phyloP scores from a whole-genome alignment of 1,140 invertebrate species.

The Ips typographus region DNA sequence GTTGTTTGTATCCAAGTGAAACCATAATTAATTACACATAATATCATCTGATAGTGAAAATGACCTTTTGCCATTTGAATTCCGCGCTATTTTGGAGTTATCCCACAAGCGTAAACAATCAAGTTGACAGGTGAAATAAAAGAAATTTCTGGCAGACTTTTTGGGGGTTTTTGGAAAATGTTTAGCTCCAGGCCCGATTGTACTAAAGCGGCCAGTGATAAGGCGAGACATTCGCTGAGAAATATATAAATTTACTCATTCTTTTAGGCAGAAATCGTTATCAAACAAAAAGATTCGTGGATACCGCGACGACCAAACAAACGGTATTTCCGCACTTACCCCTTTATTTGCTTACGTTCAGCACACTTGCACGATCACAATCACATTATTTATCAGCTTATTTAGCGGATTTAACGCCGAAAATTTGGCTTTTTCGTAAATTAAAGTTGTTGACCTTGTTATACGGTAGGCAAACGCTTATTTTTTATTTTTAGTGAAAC shows the following conservation, averaged over 20 bases:
- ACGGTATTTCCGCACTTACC: conserved; percentile 7
- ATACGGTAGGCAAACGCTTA: conserved; percentile 44
- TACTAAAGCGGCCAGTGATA: background rate
- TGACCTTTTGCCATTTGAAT: conserved; percentile 40
- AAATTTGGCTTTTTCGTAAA: conserved; percentile 42
- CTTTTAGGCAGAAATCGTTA: conserved; percentile 37
- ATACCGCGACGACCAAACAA: background rate
- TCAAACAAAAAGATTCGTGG: conserved; percentile 33
- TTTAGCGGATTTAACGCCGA: conserved; percentile 31
- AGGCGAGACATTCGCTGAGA: conserved; percentile 4
- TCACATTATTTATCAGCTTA: conserved; percentile 40
- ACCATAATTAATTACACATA: no score
- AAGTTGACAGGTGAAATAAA: conserved; percentile 45
- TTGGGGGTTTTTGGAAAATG: background rate
- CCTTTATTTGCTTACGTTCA: conserved; percentile 2
- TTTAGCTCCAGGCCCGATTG: background rate
- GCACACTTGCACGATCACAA: conserved; percentile 10
- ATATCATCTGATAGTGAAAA: background rate
- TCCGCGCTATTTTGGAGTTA: conserved; percentile 44
- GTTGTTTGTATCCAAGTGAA: no score
- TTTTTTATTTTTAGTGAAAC: conserved; percentile 45
- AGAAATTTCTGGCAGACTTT: conserved; percentile 22
- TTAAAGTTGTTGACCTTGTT: conserved; percentile 53
- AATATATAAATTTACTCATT: conserved; percentile 23
- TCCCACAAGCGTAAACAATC: conserved; percentile 47